phyloP scores from a whole-genome alignment of 2,113 vertebrate genomes.

The Lophochroa leadbeateri region DNA sequence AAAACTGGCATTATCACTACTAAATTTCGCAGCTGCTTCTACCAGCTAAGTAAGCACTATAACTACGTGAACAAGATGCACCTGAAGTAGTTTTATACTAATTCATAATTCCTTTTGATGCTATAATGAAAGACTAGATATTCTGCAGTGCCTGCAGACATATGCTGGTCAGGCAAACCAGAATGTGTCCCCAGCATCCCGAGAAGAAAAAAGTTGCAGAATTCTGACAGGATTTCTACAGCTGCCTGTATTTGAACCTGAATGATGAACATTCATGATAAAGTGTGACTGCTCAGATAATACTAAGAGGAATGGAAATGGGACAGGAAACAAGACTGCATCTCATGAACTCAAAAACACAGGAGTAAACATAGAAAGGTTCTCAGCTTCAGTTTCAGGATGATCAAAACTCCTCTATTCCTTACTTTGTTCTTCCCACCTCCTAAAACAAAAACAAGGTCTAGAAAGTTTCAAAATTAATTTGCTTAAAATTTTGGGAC shows the following conservation, averaged over 20 bases:
- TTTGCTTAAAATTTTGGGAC: not conserved
- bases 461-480: not conserved
- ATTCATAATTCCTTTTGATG: not conserved
- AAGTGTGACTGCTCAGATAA: not conserved
- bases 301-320: not conserved
- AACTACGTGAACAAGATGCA: not conserved
- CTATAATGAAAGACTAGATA: not conserved
- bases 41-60: not conserved
- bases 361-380: not conserved
- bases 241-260: not conserved
- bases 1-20: not conserved
- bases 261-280: not conserved
- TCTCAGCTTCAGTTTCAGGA: not conserved
- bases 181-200: not conserved
- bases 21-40: not conserved
- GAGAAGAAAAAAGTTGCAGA: not conserved
- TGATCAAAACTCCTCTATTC: not conserved
- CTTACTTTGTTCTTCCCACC: not conserved
- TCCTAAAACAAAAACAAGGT: not conserved
- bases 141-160: not conserved
- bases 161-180: not conserved
- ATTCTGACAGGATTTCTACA: not conserved
- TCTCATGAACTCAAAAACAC: not conserved
- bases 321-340: not conserved
- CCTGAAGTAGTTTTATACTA: not conserved